A percentile compares a stretch with the other conserved stretches of the same genome.
Conservation (phyloP, 2,113 vertebrate genomes). For the Dicrurus megarhynchus region DNA sequence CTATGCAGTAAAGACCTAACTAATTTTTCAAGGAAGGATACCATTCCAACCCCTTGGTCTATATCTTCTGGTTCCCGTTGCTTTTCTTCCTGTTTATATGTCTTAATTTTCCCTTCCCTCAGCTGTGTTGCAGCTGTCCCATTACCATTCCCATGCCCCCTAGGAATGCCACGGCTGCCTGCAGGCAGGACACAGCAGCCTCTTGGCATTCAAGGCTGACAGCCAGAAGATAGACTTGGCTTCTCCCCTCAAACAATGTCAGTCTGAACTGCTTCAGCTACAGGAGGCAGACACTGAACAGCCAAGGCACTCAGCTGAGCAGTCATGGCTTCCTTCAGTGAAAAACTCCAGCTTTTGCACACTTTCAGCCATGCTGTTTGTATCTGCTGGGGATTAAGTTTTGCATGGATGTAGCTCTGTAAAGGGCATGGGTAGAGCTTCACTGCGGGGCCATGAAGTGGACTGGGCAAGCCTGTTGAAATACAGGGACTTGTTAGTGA, state of each 20-base stretch:
- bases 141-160: neutral
- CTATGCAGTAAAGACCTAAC: neutral
- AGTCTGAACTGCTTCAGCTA: neutral
- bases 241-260: neutral
- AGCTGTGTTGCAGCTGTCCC: neutral
- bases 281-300: neutral
- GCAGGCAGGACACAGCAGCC: neutral
- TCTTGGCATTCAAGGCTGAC: neutral
- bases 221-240: neutral
- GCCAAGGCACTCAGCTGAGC: neutral
- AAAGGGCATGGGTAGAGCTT: neutral
- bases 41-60: neutral
- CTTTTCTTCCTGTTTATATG: neutral
- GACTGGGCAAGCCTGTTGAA: neutral
- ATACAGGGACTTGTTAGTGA: neutral
- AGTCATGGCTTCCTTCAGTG: neutral
- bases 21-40: neutral
- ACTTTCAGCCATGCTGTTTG: neutral
- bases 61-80: neutral
- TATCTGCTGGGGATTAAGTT: neutral
- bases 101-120: neutral
- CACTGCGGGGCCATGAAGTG: rapidly evolving
- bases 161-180: neutral
- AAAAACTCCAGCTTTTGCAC: neutral
- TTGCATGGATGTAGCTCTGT: neutral